Base-by-base conservation (phyloP, 2,888 invertebrate genomes). In the Acanthacorydalis orientalis region DNA sequence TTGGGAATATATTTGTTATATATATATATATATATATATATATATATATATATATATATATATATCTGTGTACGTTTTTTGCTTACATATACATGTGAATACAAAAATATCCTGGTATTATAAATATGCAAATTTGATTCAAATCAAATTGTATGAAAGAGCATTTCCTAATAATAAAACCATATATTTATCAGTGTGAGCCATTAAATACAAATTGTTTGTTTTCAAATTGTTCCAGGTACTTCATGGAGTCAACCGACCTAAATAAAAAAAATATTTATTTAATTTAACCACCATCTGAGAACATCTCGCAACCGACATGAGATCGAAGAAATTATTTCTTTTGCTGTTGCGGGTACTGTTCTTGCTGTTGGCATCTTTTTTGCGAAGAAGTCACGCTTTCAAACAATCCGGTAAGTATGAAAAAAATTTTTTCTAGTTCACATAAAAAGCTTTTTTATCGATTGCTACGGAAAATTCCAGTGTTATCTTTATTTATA, bases 231-330 rank as follows among this genome's bases (percentile, higher is more conserved):
- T 38, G 39, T 16, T 38, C 16, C 11, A 38, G 39, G 39, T 38
- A 38, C 39, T n/a, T 38, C 39, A 38, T 38, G 39, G 39, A 38
- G 39, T 38, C 39, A 38, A n/a, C 39, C 39, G 39, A 38, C 39
- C 11, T 38, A 16, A 38, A 11, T 38, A 38, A 38, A 38, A 38
- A 15, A 38, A 38, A 38, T 38, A 38, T 38, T 38, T 38, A 38
- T 38, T 38, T 38, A 15, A 38, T 38, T 38, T 38, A 38, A 38
- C 39, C 39, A 16, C 16, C 39, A 38, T 16, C 39, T 15, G 14
- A 12, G 12, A 38, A 12, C 39, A 38, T 38, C 39, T 15, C 39
- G 39, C 39, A 16, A 7, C 39, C 14, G 39, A 38, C 16, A 38
- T 38, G 39, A 16, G 14, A 38, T 12, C 14, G 39, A 16, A 16